Evolutionary conservation across 2,113 vertebrate genomes (phyloP).

Genomic region (Toxotes chatareus): DNA sequence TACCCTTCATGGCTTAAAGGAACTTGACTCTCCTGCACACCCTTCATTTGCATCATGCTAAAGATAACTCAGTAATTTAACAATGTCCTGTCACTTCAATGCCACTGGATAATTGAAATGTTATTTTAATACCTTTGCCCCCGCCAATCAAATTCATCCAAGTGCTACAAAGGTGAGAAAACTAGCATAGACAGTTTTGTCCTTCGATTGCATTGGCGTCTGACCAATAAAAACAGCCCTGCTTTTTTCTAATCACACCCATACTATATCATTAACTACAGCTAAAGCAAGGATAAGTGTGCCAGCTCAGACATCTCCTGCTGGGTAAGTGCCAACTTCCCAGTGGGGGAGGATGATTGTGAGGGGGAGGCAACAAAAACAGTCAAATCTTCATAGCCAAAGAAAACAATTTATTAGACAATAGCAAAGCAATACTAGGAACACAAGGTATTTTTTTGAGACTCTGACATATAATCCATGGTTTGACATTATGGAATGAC

Average conservation of each 20-base stretch:
- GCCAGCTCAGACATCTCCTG: conserved; percentile 47
- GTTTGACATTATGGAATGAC: conserved; percentile 84
- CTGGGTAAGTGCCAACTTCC: conserved; percentile 54
- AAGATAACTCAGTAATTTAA: conserved; percentile 15
- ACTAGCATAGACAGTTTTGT: neutral
- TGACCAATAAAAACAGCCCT: conserved; percentile 39
- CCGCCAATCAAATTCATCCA: conserved; percentile 29
- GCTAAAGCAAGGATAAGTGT: conserved; percentile 46
- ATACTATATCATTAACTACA: conserved; percentile 52
- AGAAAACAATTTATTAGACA: conserved; percentile 65
- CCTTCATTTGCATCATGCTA: conserved; percentile 28
- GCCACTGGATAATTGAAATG: conserved; percentile 13
- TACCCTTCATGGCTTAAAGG: conserved; percentile 36
- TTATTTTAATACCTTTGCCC: conserved; percentile 9
- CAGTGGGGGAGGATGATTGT: conserved; percentile 44
- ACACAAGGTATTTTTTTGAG: conserved; percentile 60
- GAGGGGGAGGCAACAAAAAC: conserved; percentile 57
- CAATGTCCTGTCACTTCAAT: conserved; percentile 10
- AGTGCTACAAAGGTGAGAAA: neutral
- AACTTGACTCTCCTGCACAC: conserved; percentile 30
- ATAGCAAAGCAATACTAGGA: conserved; percentile 48
- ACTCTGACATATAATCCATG: conserved; percentile 78
- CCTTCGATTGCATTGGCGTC: conserved; percentile 30
- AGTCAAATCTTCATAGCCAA: conserved; percentile 57
- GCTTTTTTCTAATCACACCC: conserved; percentile 28